phyloP scores from a whole-genome alignment of 2,888 invertebrate genomes.

The Drosophila buzzatii region DNA sequence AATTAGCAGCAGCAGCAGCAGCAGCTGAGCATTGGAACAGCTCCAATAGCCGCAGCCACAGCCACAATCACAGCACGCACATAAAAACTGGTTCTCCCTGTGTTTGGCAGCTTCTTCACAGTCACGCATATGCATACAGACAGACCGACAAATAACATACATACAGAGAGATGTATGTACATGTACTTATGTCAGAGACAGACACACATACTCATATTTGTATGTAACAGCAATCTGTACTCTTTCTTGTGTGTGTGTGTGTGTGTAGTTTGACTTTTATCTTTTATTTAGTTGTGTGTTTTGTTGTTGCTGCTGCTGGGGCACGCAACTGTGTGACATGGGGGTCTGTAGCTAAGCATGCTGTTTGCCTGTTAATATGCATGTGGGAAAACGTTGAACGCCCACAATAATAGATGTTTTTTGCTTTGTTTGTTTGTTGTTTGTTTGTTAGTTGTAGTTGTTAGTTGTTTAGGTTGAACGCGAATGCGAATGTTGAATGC shows the following conservation, averaged over 20 bases:
- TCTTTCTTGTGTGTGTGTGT: slow-evolving; percentile 27
- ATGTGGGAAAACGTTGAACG: slow-evolving; percentile 85
- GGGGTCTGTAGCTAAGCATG: slow-evolving; percentile 19
- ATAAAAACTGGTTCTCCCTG: slow-evolving; percentile 61
- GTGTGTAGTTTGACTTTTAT: slow-evolving; percentile 47
- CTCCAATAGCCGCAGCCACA: slow-evolving; percentile 15
- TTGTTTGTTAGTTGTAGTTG: slow-evolving; percentile 41
- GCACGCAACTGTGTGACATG: slow-evolving; percentile 35
- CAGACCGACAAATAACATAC: not conserved
- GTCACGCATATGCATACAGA: slow-evolving; percentile 32
- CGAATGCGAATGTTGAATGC: not conserved
- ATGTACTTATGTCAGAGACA: slow-evolving; percentile 11
- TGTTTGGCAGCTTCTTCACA: slow-evolving; percentile 49
- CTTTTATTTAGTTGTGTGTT: slow-evolving; percentile 21
- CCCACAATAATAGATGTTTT: slow-evolving; percentile 82
- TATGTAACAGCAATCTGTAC: slow-evolving; percentile 1
- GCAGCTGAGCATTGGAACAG: slow-evolving; percentile 15
- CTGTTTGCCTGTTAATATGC: slow-evolving; percentile 79
- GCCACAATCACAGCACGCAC: slow-evolving; percentile 21
- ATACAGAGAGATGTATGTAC: slow-evolving; percentile 1
- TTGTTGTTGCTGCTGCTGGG: slow-evolving; percentile 1
- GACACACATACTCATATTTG: not conserved
- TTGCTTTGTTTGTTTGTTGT: slow-evolving; percentile 51
- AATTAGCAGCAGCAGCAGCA: not conserved
- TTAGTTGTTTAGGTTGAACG: slow-evolving; percentile 1